These are phyloP conservation scores for Noctilio leporinus DNA, from an alignment of 2,113 vertebrate genomes.

Conservation along the genomic window DNA sequence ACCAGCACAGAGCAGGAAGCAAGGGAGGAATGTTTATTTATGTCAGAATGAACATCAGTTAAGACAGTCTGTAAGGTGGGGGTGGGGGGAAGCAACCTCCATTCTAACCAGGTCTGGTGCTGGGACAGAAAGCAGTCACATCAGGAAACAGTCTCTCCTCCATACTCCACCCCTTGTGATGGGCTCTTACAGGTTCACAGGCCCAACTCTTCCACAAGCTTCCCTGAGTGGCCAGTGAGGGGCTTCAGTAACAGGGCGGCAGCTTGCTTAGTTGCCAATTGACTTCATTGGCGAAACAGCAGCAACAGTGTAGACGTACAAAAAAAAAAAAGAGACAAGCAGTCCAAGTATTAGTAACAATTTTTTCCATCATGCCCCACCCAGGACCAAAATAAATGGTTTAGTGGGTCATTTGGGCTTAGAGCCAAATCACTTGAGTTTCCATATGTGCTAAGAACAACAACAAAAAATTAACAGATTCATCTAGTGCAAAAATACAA, in stretches of 20 bases:
- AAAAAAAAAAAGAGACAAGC: background rate
- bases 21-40: background rate
- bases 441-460: background rate
- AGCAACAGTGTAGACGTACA: background rate
- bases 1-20: background rate
- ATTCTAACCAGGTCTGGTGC: background rate
- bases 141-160: background rate
- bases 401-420: background rate
- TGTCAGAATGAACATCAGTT: background rate
- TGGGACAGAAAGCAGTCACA: background rate
- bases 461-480: background rate
- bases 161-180: background rate
- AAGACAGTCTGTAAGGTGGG: background rate
- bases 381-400: background rate
- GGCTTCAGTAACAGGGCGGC: background rate
- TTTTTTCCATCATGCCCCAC: background rate
- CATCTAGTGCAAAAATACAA: background rate
- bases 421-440: background rate
- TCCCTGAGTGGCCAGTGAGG: background rate
- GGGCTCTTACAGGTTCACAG: background rate
- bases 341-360: background rate
- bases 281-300: background rate
- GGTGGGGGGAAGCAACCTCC: background rate
- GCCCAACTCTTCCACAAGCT: background rate
- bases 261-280: background rate